Evolutionary conservation across 2,888 invertebrate genomes (phyloP).

Genomic region (Lacanobia oleracea): DNA sequence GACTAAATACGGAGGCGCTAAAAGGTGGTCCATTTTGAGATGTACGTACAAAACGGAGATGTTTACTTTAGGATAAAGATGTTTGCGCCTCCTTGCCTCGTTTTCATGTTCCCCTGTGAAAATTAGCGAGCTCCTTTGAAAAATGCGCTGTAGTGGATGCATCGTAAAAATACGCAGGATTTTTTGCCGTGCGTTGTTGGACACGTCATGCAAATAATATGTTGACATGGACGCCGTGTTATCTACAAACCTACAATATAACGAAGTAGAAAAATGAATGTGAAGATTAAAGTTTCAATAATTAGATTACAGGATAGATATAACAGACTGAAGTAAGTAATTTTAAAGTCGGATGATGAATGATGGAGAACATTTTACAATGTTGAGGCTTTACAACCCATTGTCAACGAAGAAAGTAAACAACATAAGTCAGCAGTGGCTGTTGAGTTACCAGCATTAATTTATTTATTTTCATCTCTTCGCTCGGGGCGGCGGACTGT

Average conservation of each 20-base stretch:
- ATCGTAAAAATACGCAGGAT: constrained; percentile 26
- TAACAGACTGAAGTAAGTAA: no score
- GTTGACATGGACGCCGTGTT: neutral
- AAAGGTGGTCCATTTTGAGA: constrained; percentile 81
- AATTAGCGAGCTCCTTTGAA: constrained; percentile 72
- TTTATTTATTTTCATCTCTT: no score
- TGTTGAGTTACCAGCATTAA: no score
- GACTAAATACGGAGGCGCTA: constrained; percentile 86
- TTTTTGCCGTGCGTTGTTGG: constrained; percentile 16
- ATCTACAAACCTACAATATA: neutral
- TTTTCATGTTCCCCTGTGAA: constrained; percentile 73
- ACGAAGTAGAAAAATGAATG: no score
- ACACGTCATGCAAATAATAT: constrained; percentile 58
- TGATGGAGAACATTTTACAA: no score
- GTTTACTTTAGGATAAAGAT: constrained; percentile 79
- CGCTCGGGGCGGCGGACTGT: no score
- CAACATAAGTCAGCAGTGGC: no score
- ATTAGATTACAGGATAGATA: no score
- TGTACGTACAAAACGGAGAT: constrained; percentile 59
- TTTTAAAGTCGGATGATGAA: no score
- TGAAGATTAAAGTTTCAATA: no score
- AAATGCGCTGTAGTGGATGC: constrained; percentile 20
- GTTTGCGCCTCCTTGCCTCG: constrained; percentile 65
- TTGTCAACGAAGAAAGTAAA: no score
- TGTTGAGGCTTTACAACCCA: no score